Evolutionary conservation across 2,113 vertebrate species (phyloP), one percentile per base, ranked within the genome.

Genomic region (Perca flavescens): DNA sequence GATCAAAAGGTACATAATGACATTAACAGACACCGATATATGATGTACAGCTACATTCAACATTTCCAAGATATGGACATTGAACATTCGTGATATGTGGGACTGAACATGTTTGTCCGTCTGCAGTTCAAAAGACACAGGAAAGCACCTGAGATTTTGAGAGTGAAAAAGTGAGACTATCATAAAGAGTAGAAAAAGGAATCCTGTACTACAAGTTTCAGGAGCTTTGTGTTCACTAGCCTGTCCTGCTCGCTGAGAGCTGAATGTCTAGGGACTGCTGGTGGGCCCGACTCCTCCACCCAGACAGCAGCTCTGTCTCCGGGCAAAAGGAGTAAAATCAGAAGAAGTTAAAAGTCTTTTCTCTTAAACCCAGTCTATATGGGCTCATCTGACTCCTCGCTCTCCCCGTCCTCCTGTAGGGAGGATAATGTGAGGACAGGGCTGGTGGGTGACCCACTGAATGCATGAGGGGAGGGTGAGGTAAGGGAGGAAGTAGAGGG

Each of bases 381-480:
- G 12, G 91, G 91, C 74, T 95, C 94, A 40, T 96, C 92, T 2
- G 93, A 95, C 65, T 93, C 93, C 81, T 93, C 89, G 1, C 93
- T 91, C 62, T 94, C 94, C 54, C 88, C 76, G 50, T 95, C 92
- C 87, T 92, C 92, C 75, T 90, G 92, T 87, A 94, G 92, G 43
- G 92, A 91, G 68, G 94, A 89, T 6, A 94, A 90, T 2, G 89
- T 88, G 74, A 94, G 74, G 87, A 92, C 78, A 19, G 90, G 86
- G 73, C 80, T 86, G 13, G 66, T 60, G 62, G 89, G 87, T 8
- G 90, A 88, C 69, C 28, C 61, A 19, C 87, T 77, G 71, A 88
- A 83, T 57, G 83, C 36, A 28, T 79, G 67, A 54, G 85, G 84
- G 34, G 82, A 88, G 40, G 62, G 56, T 16, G 85, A 81, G 49